Evolutionary conservation across 37 sponge, comb jelly and placozoan species (phyloP), one percentile per base, ranked within the genome.

Genomic region (Petrosia ficiformis): DNA sequence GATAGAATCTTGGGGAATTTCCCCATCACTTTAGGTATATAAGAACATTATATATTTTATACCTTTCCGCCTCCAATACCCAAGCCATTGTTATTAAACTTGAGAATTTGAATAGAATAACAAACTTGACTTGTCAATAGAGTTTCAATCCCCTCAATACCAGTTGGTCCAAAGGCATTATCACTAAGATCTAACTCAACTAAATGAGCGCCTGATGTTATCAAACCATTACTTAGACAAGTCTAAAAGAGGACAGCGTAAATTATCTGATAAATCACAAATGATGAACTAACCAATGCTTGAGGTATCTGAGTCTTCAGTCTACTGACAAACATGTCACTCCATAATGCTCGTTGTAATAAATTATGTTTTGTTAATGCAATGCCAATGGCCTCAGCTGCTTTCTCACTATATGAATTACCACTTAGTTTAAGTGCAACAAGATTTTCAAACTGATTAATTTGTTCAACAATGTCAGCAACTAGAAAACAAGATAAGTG

Each of bases 151-250:
- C 91, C 92, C 43, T 91, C 78, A 25, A 96, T 79, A 0, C 99
- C 99, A 78, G 87, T 85, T 4, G 96, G 99, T 70, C 99, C 99
- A 69, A 99, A 93, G 0, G 99, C 99, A 84, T 99, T 99, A 61
- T 99, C 96, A 71, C 94, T 93, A 34, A 99, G 85, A 57, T 99
- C 99, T 63, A 99, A 74, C 67, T 93, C 99, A 0, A 69, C 77
- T 31, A 99, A 77, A 25, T 84, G 87, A 1, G 92, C 89, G 6
- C 83, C 58, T 4, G 99, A 82, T 1, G 39, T 67, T 33, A 96
- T 94, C 36, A 99, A 70, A 32, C 92, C 99, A 3, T 82, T 76
- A 42, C 92, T 84, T 16, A 99, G 91, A 60, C 88, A 57, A 19
- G 72, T 58, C 94, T 92, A 63, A 56, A 24, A 16, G 39, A 24